These are phyloP conservation scores for Achroia grisella DNA, from an alignment of 1,140 invertebrate species.

Conservation along the genomic window DNA sequence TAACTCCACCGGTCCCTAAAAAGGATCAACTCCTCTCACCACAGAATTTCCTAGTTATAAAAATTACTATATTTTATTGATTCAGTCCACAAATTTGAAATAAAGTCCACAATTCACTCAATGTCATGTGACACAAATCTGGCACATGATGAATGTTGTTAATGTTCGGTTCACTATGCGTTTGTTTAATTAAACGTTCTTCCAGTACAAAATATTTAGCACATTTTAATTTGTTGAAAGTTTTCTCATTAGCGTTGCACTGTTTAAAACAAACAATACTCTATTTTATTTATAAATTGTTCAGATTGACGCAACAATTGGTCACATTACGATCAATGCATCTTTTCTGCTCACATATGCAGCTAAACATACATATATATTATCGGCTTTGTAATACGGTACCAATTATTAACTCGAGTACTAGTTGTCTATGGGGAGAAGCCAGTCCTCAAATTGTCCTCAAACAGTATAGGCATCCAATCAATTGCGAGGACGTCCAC, in stretches of 20 bases:
- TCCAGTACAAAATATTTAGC: slow-evolving; percentile 69
- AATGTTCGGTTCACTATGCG: slow-evolving; percentile 69
- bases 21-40: slow-evolving; percentile 67
- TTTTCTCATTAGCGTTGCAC: slow-evolving; percentile 64
- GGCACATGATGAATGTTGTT: slow-evolving; percentile 45
- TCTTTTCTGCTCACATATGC: slow-evolving; percentile 41
- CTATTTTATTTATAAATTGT: slow-evolving; percentile 59
- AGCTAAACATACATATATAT: slow-evolving; percentile 28
- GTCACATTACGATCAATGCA: slow-evolving; percentile 34
- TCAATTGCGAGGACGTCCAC: slow-evolving; percentile 59
- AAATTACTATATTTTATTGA: slow-evolving; percentile 65
- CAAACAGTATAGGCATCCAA: slow-evolving; percentile 23
- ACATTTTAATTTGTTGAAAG: slow-evolving; percentile 71
- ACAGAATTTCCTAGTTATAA: slow-evolving; percentile 69
- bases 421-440: slow-evolving; percentile 71
- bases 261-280: slow-evolving; percentile 68
- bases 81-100: slow-evolving; percentile 72
- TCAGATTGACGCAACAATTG: slow-evolving; percentile 46
- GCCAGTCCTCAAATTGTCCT: slow-evolving; percentile 57
- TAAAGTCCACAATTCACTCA: slow-evolving; percentile 65
- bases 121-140: slow-evolving; percentile 32
- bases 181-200: slow-evolving; percentile 62
- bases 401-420: slow-evolving; percentile 59
- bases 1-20: slow-evolving; percentile 47
- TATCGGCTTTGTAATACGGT: slow-evolving; percentile 42